Conservation (phyloP, 1,140 invertebrate genomes). For the Pemphigus obesinymphae region DNA sequence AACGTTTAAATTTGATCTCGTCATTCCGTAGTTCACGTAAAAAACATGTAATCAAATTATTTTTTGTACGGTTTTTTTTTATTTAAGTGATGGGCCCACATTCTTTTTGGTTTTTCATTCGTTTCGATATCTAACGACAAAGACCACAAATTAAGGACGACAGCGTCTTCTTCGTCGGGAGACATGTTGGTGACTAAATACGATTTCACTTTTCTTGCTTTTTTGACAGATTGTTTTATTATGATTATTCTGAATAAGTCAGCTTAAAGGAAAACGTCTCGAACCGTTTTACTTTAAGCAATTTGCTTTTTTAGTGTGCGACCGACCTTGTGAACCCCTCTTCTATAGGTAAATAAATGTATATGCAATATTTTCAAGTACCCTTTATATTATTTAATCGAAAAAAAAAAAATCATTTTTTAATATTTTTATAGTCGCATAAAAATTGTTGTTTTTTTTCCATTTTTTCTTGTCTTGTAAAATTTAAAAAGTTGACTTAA, state of each 20-base stretch:
- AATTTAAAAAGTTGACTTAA: too few species aligned
- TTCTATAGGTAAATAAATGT: too few species aligned
- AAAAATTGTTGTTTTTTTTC: too few species aligned
- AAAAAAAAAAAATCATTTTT: too few species aligned
- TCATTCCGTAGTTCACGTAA: neutral
- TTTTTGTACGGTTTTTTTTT: too few species aligned
- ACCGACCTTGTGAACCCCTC: too few species aligned
- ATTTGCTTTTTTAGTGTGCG: neutral
- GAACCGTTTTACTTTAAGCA: neutral
- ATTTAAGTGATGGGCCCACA: neutral
- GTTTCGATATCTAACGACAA: neutral
- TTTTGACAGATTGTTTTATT: neutral
- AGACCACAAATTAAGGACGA: neutral
- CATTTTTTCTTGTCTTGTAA: too few species aligned
- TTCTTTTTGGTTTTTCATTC: neutral
- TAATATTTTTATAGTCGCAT: too few species aligned
- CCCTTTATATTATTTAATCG: too few species aligned
- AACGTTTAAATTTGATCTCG: neutral
- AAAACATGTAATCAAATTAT: neutral
- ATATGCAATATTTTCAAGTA: too few species aligned
- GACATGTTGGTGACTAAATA: neutral
- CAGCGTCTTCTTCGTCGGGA: neutral
- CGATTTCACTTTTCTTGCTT: neutral
- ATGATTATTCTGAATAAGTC: neutral
- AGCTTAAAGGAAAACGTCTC: neutral